phyloP scores from a whole-genome alignment of 2,113 vertebrate genomes.

The Gavia stellata region DNA sequence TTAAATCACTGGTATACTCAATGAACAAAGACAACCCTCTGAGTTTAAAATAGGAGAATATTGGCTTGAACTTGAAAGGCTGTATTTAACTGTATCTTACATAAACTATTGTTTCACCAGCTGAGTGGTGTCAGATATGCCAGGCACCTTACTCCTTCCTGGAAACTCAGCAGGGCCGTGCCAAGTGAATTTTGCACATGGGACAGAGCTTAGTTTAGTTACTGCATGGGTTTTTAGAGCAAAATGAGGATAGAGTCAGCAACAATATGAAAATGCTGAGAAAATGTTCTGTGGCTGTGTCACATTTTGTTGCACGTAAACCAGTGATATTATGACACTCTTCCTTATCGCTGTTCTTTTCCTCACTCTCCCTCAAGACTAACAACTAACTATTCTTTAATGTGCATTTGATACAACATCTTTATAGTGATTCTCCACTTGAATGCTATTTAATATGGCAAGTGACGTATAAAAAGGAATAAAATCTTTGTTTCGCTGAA shows the following conservation, averaged over 20 bases:
- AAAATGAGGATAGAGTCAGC: neutral
- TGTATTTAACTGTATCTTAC: neutral
- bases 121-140: neutral
- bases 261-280: neutral
- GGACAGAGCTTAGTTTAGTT: neutral
- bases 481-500: neutral
- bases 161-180: neutral
- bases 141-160: neutral
- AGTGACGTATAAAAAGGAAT: neutral
- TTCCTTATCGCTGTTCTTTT: neutral
- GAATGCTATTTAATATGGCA: neutral
- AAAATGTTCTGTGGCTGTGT: neutral
- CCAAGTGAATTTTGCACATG: neutral
- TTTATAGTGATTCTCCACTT: neutral
- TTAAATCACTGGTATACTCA: constrained; percentile 23
- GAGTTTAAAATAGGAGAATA: neutral
- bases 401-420: neutral
- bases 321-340: neutral
- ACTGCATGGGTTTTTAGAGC: neutral
- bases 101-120: constrained; percentile 12
- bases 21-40: neutral
- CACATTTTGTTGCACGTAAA: neutral
- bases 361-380: neutral
- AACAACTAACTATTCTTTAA: neutral
- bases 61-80: constrained; percentile 2